phyloP scores from a whole-genome alignment of 2,888 invertebrate species.

The Glyphotaelius pellucidus region DNA sequence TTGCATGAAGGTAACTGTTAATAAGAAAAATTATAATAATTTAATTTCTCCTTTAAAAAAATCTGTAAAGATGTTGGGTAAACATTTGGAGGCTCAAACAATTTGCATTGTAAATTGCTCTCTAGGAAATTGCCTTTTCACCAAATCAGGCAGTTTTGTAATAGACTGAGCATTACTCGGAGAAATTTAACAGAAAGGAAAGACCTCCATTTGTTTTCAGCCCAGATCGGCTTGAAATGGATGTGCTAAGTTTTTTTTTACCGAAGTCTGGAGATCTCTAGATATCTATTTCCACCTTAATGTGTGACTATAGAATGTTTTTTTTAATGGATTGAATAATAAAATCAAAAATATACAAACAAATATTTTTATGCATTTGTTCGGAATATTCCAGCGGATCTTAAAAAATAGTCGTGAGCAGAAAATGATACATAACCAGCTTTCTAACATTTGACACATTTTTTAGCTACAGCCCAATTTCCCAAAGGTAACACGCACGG shows the following conservation, averaged over 20 bases:
- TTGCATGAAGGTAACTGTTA: not conserved
- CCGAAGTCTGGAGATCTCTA: not conserved
- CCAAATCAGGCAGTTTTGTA: constrained; percentile 23
- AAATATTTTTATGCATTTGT: not conserved
- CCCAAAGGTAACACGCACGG: too few species aligned
- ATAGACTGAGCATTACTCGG: constrained; percentile 3
- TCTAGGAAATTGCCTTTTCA: not conserved
- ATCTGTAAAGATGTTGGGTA: not conserved
- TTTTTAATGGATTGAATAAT: not conserved
- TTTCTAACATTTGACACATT: not conserved
- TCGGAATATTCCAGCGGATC: too few species aligned
- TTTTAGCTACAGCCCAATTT: too few species aligned
- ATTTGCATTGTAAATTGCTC: constrained; percentile 13
- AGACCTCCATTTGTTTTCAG: not conserved
- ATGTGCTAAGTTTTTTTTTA: not conserved
- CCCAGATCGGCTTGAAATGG: not conserved
- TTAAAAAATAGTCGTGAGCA: not conserved
- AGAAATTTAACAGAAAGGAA: not conserved
- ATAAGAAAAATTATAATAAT: not conserved
- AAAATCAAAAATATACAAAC: not conserved
- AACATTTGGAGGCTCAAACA: not conserved
- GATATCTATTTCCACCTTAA: not conserved
- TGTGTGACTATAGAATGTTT: not conserved
- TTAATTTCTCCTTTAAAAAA: not conserved
- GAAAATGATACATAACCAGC: not conserved